Evolutionary conservation across 1,140 invertebrate genomes (phyloP).

Genomic region (Anadara kagoshimensis): DNA sequence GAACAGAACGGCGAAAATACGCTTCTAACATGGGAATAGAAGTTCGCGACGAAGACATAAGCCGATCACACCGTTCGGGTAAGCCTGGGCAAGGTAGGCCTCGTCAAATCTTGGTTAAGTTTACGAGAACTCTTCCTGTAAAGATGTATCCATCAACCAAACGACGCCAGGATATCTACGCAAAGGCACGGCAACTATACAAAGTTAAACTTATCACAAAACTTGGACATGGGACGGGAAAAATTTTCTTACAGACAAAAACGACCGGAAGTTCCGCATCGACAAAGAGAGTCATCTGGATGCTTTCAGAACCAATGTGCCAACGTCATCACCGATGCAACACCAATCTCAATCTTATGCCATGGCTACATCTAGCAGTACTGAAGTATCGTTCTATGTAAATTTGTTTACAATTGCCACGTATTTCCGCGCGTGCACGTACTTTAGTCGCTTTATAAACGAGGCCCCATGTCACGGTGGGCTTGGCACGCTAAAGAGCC

Average conservation of each 20-base stretch:
- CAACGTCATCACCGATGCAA: too few relatives aligned
- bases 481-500: too few relatives aligned
- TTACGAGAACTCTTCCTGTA: background rate
- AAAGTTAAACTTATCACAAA: background rate
- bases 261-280: background rate
- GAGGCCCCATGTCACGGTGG: too few relatives aligned
- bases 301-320: too few relatives aligned
- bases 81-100: background rate
- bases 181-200: background rate
- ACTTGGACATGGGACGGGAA: conserved; percentile 18
- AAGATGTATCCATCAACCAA: background rate
- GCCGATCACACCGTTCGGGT: conserved; percentile 1
- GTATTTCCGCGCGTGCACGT: too few relatives aligned
- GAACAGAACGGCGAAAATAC: conserved; percentile 5
- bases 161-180: background rate
- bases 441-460: too few relatives aligned
- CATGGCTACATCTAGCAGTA: too few relatives aligned
- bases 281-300: too few relatives aligned
- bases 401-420: too few relatives aligned
- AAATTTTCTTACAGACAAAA: conserved; percentile 1
- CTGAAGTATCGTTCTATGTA: too few relatives aligned
- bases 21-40: background rate
- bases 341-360: too few relatives aligned
- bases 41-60: background rate
- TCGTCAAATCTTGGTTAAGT: conserved; percentile 12